Base-by-base conservation (phyloP, 2,888 invertebrate species). In the Ptychoptera contaminata region DNA sequence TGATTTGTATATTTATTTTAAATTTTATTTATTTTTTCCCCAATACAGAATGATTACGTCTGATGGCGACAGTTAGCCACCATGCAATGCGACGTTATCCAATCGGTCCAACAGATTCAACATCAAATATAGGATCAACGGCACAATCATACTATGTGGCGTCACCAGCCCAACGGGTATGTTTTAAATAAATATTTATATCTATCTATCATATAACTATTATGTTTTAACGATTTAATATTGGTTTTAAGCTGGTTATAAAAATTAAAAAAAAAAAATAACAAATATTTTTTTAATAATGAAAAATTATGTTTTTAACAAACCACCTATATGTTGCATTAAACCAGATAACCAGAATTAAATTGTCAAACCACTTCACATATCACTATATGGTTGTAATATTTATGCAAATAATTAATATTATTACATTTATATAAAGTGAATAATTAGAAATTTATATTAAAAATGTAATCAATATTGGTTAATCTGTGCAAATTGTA, bases 31-130 rank as follows among this genome's bases (percentile, higher is more conserved):
- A 23, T 23, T 23, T 23, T 23, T 67, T 66, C n/a, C n/a, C n/a
- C n/a, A n/a, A n/a, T 71, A 65, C 70, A 71, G 70, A 69, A 71
- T 72, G 67, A 63, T 67, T 53, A 68, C 69, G 65, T 67, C 72
- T 71, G 70, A 77, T 76, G 77, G 76, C 76, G 72, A 72, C 74
- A 72, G 76, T 74, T 63, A 74, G 74, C 68, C 46, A 52, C 41
- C 71, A 76, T 74, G 76, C 75, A 67, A 77, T 76, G 76, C 76
- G 72, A 68, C 76, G 76, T 65, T 74, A 63, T 57, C 65, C 75
- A 57, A 14, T 35, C 67, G 70, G 73, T 65, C 70, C 72, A 59
- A 68, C 71, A 60, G 75, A 75, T 67, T 71, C 71, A 40, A 34
- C 16, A 35, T 16, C 35, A 16, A 29, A 46, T 46, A 47, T 49